phyloP scores from a whole-genome alignment of 2,888 invertebrate species.

The Spodoptera exigua region DNA sequence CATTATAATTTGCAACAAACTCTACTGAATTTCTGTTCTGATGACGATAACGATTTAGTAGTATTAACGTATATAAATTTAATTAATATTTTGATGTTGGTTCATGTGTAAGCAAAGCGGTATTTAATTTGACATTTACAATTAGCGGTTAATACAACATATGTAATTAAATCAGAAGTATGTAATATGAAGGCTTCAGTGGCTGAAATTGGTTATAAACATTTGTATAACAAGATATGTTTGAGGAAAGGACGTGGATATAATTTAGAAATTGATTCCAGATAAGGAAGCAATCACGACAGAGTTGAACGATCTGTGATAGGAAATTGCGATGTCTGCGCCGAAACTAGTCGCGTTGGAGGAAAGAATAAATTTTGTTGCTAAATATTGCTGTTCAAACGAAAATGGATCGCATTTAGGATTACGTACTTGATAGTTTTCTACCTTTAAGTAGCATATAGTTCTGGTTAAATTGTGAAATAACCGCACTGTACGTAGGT shows the following conservation, averaged over 20 bases:
- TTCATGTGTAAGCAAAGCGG: background rate
- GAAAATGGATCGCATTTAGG: too few species aligned
- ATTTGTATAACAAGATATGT: slow-evolving; percentile 39
- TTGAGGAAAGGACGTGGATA: slow-evolving; percentile 56
- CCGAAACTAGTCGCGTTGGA: slow-evolving; percentile 43
- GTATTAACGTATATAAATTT: slow-evolving; percentile 9
- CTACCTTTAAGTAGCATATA: too few species aligned
- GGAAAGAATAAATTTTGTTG: slow-evolving; percentile 50
- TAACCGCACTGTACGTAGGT: too few species aligned
- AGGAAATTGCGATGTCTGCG: slow-evolving; percentile 77
- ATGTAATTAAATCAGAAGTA: slow-evolving; percentile 1
- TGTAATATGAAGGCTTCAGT: background rate
- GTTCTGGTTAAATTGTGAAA: too few species aligned
- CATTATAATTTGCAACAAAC: background rate
- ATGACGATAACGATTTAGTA: background rate
- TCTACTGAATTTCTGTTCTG: slow-evolving; percentile 1
- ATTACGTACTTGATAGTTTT: too few species aligned
- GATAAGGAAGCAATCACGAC: slow-evolving; percentile 77
- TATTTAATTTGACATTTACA: slow-evolving; percentile 8
- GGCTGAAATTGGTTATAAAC: slow-evolving; percentile 1
- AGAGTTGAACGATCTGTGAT: slow-evolving; percentile 63
- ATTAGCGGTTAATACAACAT: slow-evolving; percentile 4
- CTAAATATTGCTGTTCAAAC: slow-evolving; percentile 17
- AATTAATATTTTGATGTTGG: slow-evolving; percentile 19
- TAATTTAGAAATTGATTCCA: slow-evolving; percentile 74